These are phyloP conservation scores for Acanthisitta chloris DNA, from an alignment of 2,113 vertebrate species.

Conservation along the genomic window DNA sequence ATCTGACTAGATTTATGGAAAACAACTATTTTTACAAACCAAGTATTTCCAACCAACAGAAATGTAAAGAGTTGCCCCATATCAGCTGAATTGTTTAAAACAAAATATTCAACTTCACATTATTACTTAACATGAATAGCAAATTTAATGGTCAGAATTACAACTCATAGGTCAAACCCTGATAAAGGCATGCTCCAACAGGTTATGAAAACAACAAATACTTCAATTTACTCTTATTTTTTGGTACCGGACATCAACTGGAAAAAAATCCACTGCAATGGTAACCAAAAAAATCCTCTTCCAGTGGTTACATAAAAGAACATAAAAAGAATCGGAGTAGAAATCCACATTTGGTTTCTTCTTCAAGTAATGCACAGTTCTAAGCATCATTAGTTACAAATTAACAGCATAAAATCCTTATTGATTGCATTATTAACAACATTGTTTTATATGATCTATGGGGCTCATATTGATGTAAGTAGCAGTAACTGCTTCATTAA, in stretches of 20 bases:
- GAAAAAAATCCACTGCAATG: neutral
- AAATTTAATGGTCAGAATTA: neutral
- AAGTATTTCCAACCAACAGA: neutral
- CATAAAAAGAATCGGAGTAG: neutral
- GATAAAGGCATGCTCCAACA: slow-evolving; percentile 35
- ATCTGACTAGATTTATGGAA: neutral
- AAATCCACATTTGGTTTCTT: neutral
- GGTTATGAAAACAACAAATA: slow-evolving; percentile 6
- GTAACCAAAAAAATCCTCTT: neutral
- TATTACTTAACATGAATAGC: neutral
- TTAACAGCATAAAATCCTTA: neutral
- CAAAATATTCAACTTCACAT: neutral
- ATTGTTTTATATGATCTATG: neutral
- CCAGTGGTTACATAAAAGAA: neutral
- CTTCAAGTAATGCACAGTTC: neutral
- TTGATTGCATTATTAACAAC: neutral
- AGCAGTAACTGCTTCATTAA: neutral
- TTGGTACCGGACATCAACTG: neutral
- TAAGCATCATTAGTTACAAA: neutral
- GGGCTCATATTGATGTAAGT: neutral
- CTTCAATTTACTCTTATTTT: neutral
- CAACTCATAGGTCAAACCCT: neutral
- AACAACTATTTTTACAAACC: neutral
- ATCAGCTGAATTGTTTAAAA: neutral
- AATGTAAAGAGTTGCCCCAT: neutral